Evolutionary conservation across 2,113 vertebrate genomes (phyloP), one percentile per base, ranked within the genome.

Genomic region (Varanus komodoensis): DNA sequence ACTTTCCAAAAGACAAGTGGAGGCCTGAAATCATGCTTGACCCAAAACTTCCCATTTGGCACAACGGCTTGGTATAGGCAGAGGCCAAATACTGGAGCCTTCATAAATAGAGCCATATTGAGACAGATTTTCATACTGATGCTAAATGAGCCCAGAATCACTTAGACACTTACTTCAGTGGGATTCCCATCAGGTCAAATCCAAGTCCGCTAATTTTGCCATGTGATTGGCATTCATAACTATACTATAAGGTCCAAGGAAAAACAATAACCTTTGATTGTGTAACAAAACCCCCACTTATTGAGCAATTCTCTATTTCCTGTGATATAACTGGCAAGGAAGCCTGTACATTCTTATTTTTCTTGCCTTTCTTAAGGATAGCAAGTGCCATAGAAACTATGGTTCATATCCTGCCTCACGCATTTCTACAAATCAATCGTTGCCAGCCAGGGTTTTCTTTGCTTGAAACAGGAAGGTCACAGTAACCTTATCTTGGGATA

Each of bases 21-120:
- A 79, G 52, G 34, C 50, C 87, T 89, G 80, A 54, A 82, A 79
- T 68, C 86, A 23, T 64, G 48, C 74, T 85, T 89, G 61, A 79
- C 67, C 48, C 48, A 21, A 29, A 29, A 67, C 15, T 79, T 89
- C n/a, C 64, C 74, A 68, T 69, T 85, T 85, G 74, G 32, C 74
- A 69, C 48, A 19, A 38, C 32, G 34, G 32, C 67, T 2, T 71
- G 64, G 54, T 80, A 52, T 6, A 38, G 48, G 21, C 75, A 81
- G 29, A 12, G 57, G 2, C n/a, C 44, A 48, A 74, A 82, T n/a
- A 54, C 4, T 23, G 52, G 81, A 68, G 29, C 8, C 3, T 71
- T 50, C 52, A 82, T 73, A 82, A 82, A 82, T 12, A 89, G 79
- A 61, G 27, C 52, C 25, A 61, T 23, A 52, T 38, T 32, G 50